Evolutionary conservation across 2,888 invertebrate species (phyloP), one percentile per base, ranked within the genome.

Genomic region (Ernsta delagoae): DNA sequence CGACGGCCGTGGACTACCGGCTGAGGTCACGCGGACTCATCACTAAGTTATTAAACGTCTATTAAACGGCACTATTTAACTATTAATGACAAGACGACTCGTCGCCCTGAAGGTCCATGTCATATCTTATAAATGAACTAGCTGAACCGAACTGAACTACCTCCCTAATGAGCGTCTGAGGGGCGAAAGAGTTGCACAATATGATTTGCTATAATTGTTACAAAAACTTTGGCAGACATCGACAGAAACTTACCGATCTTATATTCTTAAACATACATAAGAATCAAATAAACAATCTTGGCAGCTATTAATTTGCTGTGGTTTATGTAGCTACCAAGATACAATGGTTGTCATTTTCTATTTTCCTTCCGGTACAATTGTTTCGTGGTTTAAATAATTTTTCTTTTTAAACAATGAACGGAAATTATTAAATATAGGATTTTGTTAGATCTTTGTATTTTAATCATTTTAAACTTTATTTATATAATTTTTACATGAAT

Each of bases 331-430:
- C 24, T 24, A 24, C 24, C 24, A 24, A 24, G 24, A 24, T 24
- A 24, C 54, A 61, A 45, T n/a, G 36, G 34, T 61, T 54, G 54
- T 43, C 6, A 66, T 43, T 67, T 67, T 54, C 61, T 61, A 54
- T 67, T 67, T 61, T 67, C 60, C 36, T 67, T 67, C 61, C 67
- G 67, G 43, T 36, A 45, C 56, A 8, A 66, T 66, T 66, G 67
- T 67, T 61, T 61, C 43, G 67, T 53, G 67, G 67, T 67, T 43
- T 56, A 43, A 36, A 56, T 61, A 54, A 67, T 31, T 56, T 53
- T 7, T 11, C 43, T 45, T 8, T 56, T 16, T 16, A 16, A 60
- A 66, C 60, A 60, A 54, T 60, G 43, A n/a, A 39, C 12, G 59
- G 53, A 66, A 54, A 66, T 61, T 6, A 36, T 36, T 36, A 24